These are phyloP conservation scores for Napeogenes sylphis DNA, from an alignment of 2,888 invertebrate genomes.

Conservation along the genomic window DNA sequence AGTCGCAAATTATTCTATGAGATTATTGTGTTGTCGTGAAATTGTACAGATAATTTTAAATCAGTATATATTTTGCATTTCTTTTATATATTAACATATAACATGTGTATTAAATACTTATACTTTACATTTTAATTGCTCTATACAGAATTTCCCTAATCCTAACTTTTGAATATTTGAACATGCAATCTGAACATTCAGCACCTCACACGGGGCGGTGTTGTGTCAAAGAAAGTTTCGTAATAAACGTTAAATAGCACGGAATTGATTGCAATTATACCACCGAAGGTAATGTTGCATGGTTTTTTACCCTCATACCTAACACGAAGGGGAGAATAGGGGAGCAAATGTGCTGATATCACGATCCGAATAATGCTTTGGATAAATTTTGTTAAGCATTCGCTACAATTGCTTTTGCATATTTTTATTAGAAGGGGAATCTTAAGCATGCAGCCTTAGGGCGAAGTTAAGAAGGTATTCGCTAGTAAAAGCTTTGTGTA, in stretches of 20 bases:
- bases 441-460: conserved; percentile 8
- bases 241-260: conserved; percentile 31
- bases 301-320: conserved; percentile 55
- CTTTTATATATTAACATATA: no score
- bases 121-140: no score
- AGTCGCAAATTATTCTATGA: conserved; percentile 17
- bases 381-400: conserved; percentile 25
- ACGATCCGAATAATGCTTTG: conserved; percentile 41
- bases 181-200: conserved; percentile 4
- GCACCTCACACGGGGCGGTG: conserved; percentile 4
- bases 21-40: conserved; percentile 4
- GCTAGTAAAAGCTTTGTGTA: conserved; percentile 3
- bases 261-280: conserved; percentile 36
- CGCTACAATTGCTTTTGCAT: conserved; percentile 21
- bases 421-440: conserved; percentile 19
- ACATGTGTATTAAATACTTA: no score
- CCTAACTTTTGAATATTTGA: neutral
- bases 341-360: conserved; percentile 59
- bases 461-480: conserved; percentile 7
- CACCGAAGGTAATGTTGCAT: conserved; percentile 58
- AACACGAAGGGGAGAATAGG: conserved; percentile 42
- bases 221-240: conserved; percentile 14
- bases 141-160: neutral
- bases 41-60: neutral
- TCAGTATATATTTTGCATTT: no score